phyloP scores from a whole-genome alignment of 2,888 invertebrate species.

The Terebella lapidaria region DNA sequence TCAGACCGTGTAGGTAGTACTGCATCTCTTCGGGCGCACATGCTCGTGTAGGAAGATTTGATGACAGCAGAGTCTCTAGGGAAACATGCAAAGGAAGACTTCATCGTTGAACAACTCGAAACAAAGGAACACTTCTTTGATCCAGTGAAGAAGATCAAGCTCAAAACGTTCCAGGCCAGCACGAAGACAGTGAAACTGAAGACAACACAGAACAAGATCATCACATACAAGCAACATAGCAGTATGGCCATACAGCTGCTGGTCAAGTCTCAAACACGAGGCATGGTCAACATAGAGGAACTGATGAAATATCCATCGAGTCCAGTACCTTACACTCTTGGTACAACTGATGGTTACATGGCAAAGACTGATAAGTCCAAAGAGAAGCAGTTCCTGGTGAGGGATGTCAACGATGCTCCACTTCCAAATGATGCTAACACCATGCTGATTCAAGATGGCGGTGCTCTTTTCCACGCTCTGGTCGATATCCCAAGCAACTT shows the following conservation, averaged over 20 bases:
- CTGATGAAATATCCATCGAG: constrained; percentile 1
- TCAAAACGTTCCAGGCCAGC: neutral
- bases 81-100: neutral
- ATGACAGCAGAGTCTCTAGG: neutral
- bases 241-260: constrained; percentile 4
- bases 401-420: neutral
- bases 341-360: constrained; percentile 7
- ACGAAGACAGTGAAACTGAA: constrained; percentile 1
- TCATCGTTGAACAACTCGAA: neutral
- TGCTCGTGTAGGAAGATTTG: neutral
- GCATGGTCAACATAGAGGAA: neutral
- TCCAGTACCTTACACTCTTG: neutral
- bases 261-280: neutral
- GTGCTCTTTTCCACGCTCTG: constrained; percentile 1
- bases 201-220: neutral
- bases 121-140: neutral
- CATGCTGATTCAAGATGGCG: constrained; percentile 2
- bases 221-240: constrained; percentile 3
- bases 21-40: constrained; percentile 1
- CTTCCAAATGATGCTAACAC: neutral
- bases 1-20: neutral
- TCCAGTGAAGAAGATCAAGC: neutral
- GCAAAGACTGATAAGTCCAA: constrained; percentile 7
- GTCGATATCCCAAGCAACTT: neutral
- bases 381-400: neutral